Evolutionary conservation across 1,140 invertebrate genomes (phyloP).

Genomic region (Heterodera schachtii): DNA sequence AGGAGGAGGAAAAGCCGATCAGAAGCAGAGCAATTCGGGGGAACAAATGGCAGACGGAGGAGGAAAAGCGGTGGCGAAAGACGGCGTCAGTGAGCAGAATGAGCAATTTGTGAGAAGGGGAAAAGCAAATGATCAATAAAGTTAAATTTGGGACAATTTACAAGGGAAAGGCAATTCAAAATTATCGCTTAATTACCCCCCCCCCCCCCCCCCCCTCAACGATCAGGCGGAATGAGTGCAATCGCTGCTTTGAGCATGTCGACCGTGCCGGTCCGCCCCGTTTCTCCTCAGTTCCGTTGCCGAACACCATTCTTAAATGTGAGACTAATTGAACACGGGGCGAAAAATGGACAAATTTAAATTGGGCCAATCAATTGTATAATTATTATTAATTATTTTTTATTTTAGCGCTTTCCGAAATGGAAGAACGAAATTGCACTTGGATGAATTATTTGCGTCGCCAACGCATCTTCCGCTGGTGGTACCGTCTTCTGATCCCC

Average conservation of each 20-base stretch:
- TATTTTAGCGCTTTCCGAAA: slow-evolving; percentile 51
- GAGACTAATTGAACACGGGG: too few relatives aligned
- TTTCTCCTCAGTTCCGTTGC: slow-evolving; percentile 32
- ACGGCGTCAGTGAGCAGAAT: background rate
- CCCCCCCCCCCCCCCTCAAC: too few relatives aligned
- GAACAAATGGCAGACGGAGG: background rate
- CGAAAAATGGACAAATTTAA: too few relatives aligned
- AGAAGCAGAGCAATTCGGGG: background rate
- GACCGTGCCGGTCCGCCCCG: background rate
- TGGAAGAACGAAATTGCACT: slow-evolving; percentile 40
- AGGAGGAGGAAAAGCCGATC: background rate
- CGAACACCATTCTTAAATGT: slow-evolving; percentile 31
- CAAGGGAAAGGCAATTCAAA: background rate
- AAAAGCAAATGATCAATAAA: too few relatives aligned
- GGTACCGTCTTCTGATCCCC: slow-evolving; percentile 43
- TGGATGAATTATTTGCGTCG: slow-evolving; percentile 49
- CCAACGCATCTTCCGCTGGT: slow-evolving; percentile 51
- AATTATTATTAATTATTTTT: background rate
- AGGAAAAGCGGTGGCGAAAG: background rate
- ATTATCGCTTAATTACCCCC: too few relatives aligned
- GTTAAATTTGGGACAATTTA: background rate
- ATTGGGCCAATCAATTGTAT: background rate
- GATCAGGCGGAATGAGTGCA: slow-evolving; percentile 24
- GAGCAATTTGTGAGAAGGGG: background rate
- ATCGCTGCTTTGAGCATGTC: slow-evolving; percentile 21